These are phyloP conservation scores for Troilus luridus DNA, from an alignment of 2,888 invertebrate species.

Conservation along the genomic window DNA sequence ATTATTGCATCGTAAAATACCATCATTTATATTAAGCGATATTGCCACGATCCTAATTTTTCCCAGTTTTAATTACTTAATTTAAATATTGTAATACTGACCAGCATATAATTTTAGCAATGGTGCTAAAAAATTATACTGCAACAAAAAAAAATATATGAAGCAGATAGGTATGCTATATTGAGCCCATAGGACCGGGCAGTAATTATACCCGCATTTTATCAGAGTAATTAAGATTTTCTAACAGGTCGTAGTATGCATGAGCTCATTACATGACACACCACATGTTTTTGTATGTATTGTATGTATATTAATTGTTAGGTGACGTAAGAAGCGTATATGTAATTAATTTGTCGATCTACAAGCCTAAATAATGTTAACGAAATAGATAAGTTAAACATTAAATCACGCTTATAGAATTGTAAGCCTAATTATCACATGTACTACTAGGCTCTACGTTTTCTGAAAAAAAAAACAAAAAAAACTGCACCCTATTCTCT, in stretches of 20 bases:
- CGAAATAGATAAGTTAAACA: neutral
- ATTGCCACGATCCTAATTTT: neutral
- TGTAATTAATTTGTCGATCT: neutral
- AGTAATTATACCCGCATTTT: slow-evolving; percentile 34
- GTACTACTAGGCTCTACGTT: no score
- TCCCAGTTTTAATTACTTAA: neutral
- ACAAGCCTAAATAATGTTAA: neutral
- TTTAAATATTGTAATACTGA: neutral
- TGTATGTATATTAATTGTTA: neutral
- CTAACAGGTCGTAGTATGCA: neutral
- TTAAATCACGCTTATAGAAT: neutral
- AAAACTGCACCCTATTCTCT: no score
- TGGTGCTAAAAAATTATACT: neutral
- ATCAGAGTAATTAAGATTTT: slow-evolving; percentile 6
- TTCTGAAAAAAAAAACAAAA: no score
- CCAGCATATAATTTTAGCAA: neutral
- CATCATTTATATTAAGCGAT: neutral
- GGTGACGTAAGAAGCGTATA: neutral
- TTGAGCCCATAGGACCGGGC: neutral
- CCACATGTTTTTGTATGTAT: neutral
- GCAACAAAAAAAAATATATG: neutral
- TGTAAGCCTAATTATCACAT: no score
- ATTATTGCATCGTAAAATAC: neutral
- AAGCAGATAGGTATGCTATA: neutral
- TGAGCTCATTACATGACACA: slow-evolving; percentile 20